Evolutionary conservation across 2,113 vertebrate genomes (phyloP).

Genomic region (Hippocampus barbouri): DNA sequence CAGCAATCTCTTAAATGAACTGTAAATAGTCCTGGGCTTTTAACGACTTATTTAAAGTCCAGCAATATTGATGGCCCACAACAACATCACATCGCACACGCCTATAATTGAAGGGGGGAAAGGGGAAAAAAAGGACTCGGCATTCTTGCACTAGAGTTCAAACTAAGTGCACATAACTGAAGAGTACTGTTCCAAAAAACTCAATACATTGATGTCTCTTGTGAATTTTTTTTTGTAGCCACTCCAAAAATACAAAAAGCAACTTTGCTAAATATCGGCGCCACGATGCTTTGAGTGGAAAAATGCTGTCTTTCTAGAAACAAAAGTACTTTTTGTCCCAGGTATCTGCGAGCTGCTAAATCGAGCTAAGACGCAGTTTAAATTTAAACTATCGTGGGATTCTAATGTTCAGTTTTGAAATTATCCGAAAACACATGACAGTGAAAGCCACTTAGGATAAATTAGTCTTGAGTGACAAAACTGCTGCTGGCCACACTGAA

Average conservation of each 20-base stretch:
- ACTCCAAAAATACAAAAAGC: too few relatives aligned
- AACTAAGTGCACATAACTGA: neutral
- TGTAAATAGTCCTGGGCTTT: neutral
- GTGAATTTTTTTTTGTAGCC: neutral
- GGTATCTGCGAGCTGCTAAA: neutral
- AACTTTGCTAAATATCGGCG: neutral
- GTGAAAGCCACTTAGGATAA: too few relatives aligned
- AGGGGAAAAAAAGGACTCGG: neutral
- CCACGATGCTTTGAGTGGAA: neutral
- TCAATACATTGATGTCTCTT: neutral
- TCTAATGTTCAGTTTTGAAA: too few relatives aligned
- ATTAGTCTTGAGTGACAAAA: neutral
- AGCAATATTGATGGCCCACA: neutral
- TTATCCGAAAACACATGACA: too few relatives aligned
- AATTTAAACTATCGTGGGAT: too few relatives aligned
- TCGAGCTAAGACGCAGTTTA: neutral
- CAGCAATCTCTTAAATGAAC: neutral
- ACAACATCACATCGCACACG: neutral
- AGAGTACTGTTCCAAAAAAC: neutral
- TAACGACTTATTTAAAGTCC: neutral
- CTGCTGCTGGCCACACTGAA: neutral
- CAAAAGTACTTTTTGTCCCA: neutral
- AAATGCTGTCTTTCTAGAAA: neutral
- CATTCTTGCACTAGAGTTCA: neutral
- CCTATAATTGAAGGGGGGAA: too few relatives aligned